A percentile compares a stretch with the other conserved stretches of the same genome.
Conservation (phyloP, 2,888 invertebrate species). For the Neria commutata region DNA sequence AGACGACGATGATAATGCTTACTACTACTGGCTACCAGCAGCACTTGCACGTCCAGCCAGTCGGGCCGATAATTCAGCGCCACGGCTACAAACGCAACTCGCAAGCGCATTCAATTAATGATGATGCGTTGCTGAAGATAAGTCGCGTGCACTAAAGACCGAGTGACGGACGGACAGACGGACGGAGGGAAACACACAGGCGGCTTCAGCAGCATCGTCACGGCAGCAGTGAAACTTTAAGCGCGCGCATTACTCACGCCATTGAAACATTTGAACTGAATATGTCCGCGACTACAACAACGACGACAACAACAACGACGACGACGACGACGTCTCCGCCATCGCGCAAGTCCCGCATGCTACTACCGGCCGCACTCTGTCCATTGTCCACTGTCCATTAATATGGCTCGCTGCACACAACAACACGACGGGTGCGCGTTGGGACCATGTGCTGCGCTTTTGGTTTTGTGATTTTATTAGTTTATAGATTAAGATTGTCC, state of each 20-base stretch:
- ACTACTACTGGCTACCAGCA: too few relatives aligned
- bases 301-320: too few relatives aligned
- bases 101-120: slow-evolving; percentile 24
- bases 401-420: too few relatives aligned
- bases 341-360: background rate
- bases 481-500: slow-evolving; percentile 2
- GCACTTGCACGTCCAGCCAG: too few relatives aligned
- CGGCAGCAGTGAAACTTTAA: slow-evolving; percentile 1
- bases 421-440: too few relatives aligned
- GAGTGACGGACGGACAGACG: background rate
- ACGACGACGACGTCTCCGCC: background rate
- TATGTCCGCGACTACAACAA: too few relatives aligned
- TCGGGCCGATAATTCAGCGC: too few relatives aligned
- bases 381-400: too few relatives aligned
- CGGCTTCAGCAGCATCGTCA: too few relatives aligned
- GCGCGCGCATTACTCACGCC: slow-evolving; percentile 1
- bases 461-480: background rate
- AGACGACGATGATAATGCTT: too few relatives aligned
- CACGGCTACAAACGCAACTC: too few relatives aligned
- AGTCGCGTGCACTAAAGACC: background rate
- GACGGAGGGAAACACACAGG: too few relatives aligned
- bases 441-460: background rate
- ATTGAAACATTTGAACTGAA: slow-evolving; percentile 5
- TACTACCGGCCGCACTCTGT: background rate
- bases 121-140: slow-evolving; percentile 21